Percentiles rank a stretch among this genome's conserved stretches.
phyloP scores from a whole-genome alignment of 2,797 vertebrate genomes.

The Sebastes steindachneri region DNA sequence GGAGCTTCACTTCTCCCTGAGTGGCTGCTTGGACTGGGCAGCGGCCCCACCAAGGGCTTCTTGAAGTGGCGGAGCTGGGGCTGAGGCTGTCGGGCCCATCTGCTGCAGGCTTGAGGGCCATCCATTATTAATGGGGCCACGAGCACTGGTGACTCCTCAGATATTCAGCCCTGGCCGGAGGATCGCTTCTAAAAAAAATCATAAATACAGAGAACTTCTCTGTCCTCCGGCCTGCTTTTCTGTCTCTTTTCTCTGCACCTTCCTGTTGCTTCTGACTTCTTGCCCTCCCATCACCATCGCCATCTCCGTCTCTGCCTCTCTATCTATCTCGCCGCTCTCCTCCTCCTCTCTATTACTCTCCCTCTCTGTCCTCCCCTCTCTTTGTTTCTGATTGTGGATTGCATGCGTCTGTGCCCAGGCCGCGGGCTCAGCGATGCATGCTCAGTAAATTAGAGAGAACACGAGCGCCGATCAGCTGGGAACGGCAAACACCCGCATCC shows the following conservation, averaged over 20 bases:
- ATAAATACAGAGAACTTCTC: conserved; percentile 65
- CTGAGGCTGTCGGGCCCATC: conserved; percentile 89
- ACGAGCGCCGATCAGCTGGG: conserved; percentile 96
- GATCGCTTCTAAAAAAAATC: conserved; percentile 84
- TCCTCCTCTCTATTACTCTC: conserved; percentile 80
- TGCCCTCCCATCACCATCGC: conserved; percentile 30
- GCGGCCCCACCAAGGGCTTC: conserved; percentile 84
- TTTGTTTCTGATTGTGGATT: conserved; percentile 91
- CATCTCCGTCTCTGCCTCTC: conserved; percentile 22
- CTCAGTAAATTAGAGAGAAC: conserved; percentile 99
- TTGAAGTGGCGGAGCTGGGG: conserved; percentile 83
- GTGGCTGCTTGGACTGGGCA: conserved; percentile 72
- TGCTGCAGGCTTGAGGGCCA: conserved; percentile 90
- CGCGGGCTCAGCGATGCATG: conserved; percentile 97
- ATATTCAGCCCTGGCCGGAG: conserved; percentile 96
- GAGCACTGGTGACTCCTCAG: conserved; percentile 89
- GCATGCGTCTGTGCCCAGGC: conserved; percentile 88
- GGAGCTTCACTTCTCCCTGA: conserved; percentile 89
- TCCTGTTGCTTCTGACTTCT: conserved; percentile 59
- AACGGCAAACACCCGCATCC: conserved; percentile 92
- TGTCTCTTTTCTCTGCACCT: conserved; percentile 42
- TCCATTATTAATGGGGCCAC: conserved; percentile 98
- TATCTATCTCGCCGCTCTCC: conserved; percentile 12
- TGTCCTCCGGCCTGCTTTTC: conserved; percentile 54
- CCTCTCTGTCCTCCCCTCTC: conserved; percentile 75